A percentile compares a stretch with the other conserved stretches of the same genome.
Conservation (phyloP, 2,113 vertebrate genomes). For the Irena cyanogastra region DNA sequence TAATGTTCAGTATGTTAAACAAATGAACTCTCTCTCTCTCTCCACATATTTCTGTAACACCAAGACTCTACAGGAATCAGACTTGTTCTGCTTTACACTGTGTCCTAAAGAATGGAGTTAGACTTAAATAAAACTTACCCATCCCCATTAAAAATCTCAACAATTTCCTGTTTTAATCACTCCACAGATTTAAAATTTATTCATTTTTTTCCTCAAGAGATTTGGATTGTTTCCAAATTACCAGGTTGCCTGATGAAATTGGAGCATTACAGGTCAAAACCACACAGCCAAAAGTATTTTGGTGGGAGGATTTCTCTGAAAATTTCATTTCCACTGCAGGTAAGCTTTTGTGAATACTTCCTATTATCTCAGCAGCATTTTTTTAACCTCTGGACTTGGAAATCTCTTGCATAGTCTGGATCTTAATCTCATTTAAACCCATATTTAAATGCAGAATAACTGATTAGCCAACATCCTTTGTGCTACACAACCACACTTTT, state of each 20-base stretch:
- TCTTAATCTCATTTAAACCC: conserved; percentile 38
- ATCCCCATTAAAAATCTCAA: not conserved
- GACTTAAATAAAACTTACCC: not conserved
- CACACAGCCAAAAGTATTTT: not conserved
- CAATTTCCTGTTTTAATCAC: not conserved
- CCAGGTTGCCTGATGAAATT: not conserved
- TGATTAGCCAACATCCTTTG: conserved; percentile 28
- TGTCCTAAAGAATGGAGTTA: not conserved
- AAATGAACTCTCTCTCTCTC: not conserved
- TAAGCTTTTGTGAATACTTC: conserved; percentile 29
- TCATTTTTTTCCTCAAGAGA: not conserved
- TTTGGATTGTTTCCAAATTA: not conserved
- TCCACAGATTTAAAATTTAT: not conserved
- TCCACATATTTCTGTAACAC: not conserved
- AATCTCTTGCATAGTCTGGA: conserved; percentile 44
- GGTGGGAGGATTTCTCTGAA: conserved; percentile 2
- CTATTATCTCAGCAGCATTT: conserved; percentile 36
- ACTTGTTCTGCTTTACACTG: not conserved
- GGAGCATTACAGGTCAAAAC: conserved; percentile 13
- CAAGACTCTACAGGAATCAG: not conserved
- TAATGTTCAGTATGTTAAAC: not conserved
- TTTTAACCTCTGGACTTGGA: conserved; percentile 36
- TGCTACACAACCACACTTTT: not conserved
- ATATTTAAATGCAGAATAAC: conserved; percentile 50
- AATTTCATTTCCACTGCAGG: conserved; percentile 5